Percentiles rank a stretch among this genome's conserved stretches.
phyloP scores from a whole-genome alignment of 2,113 vertebrate genomes.

The Thamnophis sirtalis region DNA sequence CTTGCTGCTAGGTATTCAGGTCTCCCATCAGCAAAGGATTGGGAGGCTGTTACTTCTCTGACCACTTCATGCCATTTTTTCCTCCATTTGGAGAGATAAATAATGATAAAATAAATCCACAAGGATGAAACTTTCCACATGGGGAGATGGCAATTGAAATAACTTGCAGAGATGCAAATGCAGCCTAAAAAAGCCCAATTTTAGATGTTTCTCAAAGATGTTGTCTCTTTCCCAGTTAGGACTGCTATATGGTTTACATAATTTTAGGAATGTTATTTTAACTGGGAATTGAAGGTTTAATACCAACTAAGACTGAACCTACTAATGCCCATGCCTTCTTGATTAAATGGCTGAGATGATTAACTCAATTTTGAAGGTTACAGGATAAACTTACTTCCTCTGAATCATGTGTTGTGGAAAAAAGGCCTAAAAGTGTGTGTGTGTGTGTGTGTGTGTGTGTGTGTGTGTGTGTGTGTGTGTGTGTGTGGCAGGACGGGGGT shows the following conservation, averaged over 20 bases:
- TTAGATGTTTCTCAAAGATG: not conserved
- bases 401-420: not conserved
- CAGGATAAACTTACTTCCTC: not conserved
- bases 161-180: not conserved
- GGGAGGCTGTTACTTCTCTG: not conserved
- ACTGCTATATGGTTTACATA: not conserved
- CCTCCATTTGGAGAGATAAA: not conserved
- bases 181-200: not conserved
- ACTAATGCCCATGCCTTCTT: not conserved
- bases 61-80: not conserved
- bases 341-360: not conserved
- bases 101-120: not conserved
- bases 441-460: too few relatives aligned
- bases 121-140: not conserved
- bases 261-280: not conserved
- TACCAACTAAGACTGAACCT: not conserved
- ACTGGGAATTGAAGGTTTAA: not conserved
- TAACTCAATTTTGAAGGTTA: not conserved
- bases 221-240: not conserved
- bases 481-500: not conserved
- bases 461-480: not conserved
- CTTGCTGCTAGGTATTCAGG: not conserved
- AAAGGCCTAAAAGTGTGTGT: not conserved
- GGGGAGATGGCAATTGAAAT: not conserved
- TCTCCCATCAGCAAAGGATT: not conserved